Conservation (phyloP, 2,113 vertebrate species). For the Megaceryle torquata region DNA sequence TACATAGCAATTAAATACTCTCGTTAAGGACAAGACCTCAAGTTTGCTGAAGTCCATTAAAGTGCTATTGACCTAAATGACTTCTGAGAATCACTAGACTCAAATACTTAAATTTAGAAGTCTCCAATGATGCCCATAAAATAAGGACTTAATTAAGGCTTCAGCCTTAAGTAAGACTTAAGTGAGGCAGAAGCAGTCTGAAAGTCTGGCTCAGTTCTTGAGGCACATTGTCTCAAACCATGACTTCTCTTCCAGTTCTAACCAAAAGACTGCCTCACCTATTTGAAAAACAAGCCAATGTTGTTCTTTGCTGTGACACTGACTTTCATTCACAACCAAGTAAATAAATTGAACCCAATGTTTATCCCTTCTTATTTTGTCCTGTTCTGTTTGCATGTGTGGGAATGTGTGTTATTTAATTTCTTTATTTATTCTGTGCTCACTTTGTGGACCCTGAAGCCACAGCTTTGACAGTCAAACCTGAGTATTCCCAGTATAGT, state of each 20-base stretch:
- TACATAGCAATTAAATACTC: neutral
- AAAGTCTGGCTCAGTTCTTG: neutral
- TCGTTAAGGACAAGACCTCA: neutral
- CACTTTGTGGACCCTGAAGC: neutral
- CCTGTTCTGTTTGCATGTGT: neutral
- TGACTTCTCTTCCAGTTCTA: neutral
- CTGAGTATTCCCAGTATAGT: neutral
- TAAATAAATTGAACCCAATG: slow-evolving; percentile 10
- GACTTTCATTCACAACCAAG: neutral
- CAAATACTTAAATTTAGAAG: neutral
- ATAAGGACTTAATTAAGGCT: neutral
- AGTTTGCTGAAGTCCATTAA: neutral
- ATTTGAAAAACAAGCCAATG: neutral
- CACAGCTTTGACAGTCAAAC: neutral
- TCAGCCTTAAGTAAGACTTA: neutral
- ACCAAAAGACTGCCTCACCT: neutral
- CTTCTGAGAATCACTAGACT: neutral
- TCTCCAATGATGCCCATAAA: neutral
- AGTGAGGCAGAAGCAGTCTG: neutral
- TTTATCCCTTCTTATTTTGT: neutral
- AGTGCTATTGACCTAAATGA: neutral
- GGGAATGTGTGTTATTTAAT: neutral
- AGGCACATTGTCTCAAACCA: neutral
- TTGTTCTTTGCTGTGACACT: neutral
- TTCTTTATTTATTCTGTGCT: slow-evolving; percentile 9